phyloP scores from a whole-genome alignment of 2,113 vertebrate genomes.

The Macrotus californicus region DNA sequence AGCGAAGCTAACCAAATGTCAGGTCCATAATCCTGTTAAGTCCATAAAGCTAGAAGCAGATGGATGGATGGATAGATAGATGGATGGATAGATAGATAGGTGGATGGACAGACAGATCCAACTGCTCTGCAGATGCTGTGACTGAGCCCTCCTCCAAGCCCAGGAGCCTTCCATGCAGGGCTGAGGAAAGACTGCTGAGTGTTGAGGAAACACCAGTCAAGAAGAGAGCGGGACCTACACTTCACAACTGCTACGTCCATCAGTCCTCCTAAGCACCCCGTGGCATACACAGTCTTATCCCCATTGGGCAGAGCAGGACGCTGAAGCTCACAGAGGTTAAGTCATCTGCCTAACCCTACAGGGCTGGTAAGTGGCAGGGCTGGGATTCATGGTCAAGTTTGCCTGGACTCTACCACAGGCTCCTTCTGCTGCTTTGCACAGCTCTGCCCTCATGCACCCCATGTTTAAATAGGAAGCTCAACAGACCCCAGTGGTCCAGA shows the following conservation, averaged over 20 bases:
- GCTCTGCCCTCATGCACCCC: not conserved
- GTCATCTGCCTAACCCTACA: not conserved
- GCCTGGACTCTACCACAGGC: not conserved
- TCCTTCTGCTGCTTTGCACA: not conserved
- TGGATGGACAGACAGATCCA: too few species aligned
- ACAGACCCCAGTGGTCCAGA: not conserved
- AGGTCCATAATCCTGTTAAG: not conserved
- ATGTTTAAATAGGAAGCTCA: not conserved
- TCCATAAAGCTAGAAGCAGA: not conserved
- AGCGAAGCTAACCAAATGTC: not conserved
- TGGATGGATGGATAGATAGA: not conserved
- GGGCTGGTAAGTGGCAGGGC: not conserved
- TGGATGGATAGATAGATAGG: too few species aligned
- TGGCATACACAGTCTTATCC: not conserved
- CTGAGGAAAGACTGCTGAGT: not conserved
- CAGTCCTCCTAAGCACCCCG: not conserved
- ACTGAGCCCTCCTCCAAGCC: not conserved
- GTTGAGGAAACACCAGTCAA: not conserved
- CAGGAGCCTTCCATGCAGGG: not conserved
- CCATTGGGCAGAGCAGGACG: not conserved
- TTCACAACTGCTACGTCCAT: not conserved
- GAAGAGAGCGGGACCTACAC: fast-evolving
- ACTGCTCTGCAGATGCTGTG: not conserved
- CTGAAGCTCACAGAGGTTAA: not conserved
- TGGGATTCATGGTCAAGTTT: not conserved